Percentiles rank a stretch among this genome's conserved stretches.
These are phyloP conservation scores for Spilosoma lubricipeda DNA, from an alignment of 2,888 invertebrate species.

Conservation along the genomic window DNA sequence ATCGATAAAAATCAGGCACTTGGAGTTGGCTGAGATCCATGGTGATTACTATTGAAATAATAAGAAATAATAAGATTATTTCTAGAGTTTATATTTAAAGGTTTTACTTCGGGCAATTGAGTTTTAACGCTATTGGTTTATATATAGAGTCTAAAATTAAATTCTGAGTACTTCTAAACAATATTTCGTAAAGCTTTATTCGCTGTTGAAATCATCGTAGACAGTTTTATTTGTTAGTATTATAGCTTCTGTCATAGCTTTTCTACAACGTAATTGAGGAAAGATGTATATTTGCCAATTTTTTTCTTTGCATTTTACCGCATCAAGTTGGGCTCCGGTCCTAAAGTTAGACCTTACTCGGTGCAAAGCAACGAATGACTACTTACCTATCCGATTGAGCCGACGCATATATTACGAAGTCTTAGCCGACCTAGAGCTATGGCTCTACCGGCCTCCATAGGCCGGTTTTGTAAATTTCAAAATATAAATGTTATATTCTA, in stretches of 20 bases:
- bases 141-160: neutral
- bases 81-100: constrained; percentile 17
- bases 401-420: too few species aligned
- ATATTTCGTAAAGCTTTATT: neutral
- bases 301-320: too few species aligned
- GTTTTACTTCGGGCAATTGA: neutral
- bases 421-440: too few species aligned
- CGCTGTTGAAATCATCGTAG: neutral
- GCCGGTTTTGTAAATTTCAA: too few species aligned
- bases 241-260: neutral
- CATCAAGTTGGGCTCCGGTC: neutral
- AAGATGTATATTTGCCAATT: neutral
- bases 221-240: neutral
- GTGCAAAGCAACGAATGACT: too few species aligned
- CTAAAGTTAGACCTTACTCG: too few species aligned
- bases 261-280: neutral
- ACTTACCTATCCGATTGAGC: too few species aligned
- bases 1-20: constrained; percentile 50
- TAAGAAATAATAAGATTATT: constrained; percentile 7
- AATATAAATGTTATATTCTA: too few species aligned
- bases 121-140: constrained; percentile 6
- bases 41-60: constrained; percentile 22
- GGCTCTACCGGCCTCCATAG: too few species aligned
- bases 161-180: neutral
- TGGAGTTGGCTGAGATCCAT: constrained; percentile 49